Evolutionary conservation across 2,113 vertebrate genomes (phyloP).

Genomic region (Bos indicus): DNA sequence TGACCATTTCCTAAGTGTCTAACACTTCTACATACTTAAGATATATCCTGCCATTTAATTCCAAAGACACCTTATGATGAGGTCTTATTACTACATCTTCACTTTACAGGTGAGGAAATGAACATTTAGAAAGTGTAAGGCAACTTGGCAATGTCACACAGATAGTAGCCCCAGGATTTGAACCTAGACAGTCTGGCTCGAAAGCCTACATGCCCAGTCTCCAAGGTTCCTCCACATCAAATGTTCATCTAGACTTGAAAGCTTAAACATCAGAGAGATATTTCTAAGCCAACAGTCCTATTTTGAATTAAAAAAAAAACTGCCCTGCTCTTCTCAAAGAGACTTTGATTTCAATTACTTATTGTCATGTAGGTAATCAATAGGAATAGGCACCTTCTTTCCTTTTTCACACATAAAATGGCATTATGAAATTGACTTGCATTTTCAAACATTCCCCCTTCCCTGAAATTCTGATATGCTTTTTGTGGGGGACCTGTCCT

Average conservation of each 20-base stretch:
- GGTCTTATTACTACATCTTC: conserved; percentile 10
- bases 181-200: conserved; percentile 57
- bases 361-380: neutral
- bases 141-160: conserved; percentile 10
- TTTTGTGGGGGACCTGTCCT: neutral
- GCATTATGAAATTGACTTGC: neutral
- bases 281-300: neutral
- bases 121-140: conserved; percentile 35
- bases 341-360: neutral
- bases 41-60: conserved; percentile 39
- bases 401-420: neutral
- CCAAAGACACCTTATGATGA: neutral
- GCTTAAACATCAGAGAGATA: neutral
- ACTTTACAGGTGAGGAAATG: conserved; percentile 41
- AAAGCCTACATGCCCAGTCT: neutral
- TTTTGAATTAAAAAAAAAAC: neutral
- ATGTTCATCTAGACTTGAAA: neutral
- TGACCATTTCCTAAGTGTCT: neutral
- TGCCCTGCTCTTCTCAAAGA: neutral
- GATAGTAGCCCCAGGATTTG: conserved; percentile 36
- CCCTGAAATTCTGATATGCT: neutral
- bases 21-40: neutral
- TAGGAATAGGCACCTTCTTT: neutral
- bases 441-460: neutral
- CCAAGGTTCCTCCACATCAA: neutral